phyloP scores from a whole-genome alignment of 2,888 invertebrate species.

The Rhagonycha fulva region DNA sequence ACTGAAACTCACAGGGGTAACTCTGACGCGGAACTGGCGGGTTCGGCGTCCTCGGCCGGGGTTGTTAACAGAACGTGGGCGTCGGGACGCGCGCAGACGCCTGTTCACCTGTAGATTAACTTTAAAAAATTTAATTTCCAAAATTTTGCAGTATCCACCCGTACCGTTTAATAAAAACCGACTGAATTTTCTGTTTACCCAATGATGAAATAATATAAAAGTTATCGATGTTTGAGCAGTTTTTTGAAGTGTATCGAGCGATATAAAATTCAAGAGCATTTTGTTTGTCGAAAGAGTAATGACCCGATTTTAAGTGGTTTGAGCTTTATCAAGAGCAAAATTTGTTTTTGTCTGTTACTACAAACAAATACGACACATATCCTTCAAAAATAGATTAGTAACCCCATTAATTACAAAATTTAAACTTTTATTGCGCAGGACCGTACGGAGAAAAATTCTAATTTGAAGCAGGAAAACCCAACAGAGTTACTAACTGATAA shows the following conservation, averaged over 20 bases:
- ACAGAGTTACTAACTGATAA: neutral
- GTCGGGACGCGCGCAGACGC: conserved; percentile 32
- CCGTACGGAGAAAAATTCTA: neutral
- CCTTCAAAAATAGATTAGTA: neutral
- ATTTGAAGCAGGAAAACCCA: neutral
- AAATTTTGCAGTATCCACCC: neutral
- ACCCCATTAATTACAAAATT: neutral
- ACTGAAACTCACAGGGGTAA: conserved; percentile 10
- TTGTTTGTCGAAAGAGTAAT: conserved; percentile 24
- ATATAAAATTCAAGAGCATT: conserved; percentile 18
- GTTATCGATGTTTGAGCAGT: conserved; percentile 4
- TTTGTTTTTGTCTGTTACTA: conserved; percentile 20
- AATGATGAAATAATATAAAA: neutral
- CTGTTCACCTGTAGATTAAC: conserved; percentile 28
- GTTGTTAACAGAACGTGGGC: conserved; percentile 32
- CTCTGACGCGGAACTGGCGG: conserved; percentile 26
- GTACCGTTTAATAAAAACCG: neutral
- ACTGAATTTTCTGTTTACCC: neutral
- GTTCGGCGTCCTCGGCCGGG: conserved; percentile 29
- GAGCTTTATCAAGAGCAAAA: conserved; percentile 20
- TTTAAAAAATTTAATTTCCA: neutral
- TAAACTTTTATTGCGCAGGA: neutral
- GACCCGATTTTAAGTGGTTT: conserved; percentile 16
- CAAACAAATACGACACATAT: neutral
- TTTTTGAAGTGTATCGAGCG: conserved; percentile 7